A percentile compares a stretch with the other conserved stretches of the same genome.
These are phyloP conservation scores for Aptenodytes patagonicus DNA, from an alignment of 2,113 vertebrate genomes.

Conservation along the genomic window DNA sequence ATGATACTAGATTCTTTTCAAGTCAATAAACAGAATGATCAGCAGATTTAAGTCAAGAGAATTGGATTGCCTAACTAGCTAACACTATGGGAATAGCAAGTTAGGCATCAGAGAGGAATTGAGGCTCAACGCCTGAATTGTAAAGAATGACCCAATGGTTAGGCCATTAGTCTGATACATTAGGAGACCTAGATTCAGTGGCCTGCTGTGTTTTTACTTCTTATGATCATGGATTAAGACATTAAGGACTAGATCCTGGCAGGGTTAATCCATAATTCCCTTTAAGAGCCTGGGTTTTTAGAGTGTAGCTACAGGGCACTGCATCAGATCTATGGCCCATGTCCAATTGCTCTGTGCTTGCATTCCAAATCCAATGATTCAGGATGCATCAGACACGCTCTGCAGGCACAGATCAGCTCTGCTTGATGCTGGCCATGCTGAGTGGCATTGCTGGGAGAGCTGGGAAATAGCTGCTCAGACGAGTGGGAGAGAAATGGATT, in stretches of 20 bases:
- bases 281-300: slow-evolving; percentile 29
- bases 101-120: not conserved
- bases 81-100: not conserved
- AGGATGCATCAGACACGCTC: slow-evolving; percentile 42
- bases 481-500: not conserved
- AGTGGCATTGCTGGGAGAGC: not conserved
- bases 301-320: slow-evolving; percentile 30
- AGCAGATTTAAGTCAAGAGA: not conserved
- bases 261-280: slow-evolving; percentile 45
- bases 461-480: not conserved
- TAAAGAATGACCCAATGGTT: not conserved
- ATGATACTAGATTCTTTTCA: not conserved
- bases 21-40: not conserved
- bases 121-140: not conserved
- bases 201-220: slow-evolving; percentile 34
- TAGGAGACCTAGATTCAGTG: not conserved
- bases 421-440: not conserved
- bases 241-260: slow-evolving; percentile 36
- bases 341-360: slow-evolving; percentile 52
- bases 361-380: slow-evolving; percentile 48
- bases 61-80: not conserved
- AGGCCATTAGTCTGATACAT: not conserved
- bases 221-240: slow-evolving; percentile 44
- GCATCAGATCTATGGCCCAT: slow-evolving; percentile 42
- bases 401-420: slow-evolving; percentile 19